Evolutionary conservation across 2,113 vertebrate species (phyloP).

Genomic region (Climacteris rufus): DNA sequence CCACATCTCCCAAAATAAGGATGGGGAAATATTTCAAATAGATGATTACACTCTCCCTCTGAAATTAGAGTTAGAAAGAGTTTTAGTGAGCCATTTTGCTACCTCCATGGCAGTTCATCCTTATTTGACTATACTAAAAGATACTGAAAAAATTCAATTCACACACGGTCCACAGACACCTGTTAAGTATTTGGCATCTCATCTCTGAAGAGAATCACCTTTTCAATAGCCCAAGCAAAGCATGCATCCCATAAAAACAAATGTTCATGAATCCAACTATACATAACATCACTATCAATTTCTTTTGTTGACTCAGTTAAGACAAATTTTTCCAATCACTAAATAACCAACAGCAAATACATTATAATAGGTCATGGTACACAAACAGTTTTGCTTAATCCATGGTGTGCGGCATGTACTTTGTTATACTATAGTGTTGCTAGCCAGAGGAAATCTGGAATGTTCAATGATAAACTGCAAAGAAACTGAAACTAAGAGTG

Average conservation of each 20-base stretch:
- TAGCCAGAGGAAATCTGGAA: neutral
- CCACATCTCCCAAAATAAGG: neutral
- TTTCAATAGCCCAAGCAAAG: neutral
- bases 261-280: neutral
- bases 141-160: neutral
- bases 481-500: constrained; percentile 30
- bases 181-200: neutral
- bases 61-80: neutral
- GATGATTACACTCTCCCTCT: neutral
- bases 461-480: neutral
- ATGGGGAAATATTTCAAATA: neutral
- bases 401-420: neutral
- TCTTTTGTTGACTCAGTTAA: neutral
- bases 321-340: neutral
- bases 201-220: neutral
- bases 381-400: neutral
- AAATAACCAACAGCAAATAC: neutral
- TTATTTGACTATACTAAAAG: neutral
- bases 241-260: neutral
- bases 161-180: neutral
- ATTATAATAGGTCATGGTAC: neutral
- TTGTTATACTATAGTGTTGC: neutral
- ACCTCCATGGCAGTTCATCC: neutral
- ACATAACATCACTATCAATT: neutral
- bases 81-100: neutral